Percentiles rank a stretch among this genome's conserved stretches.
Conservation (phyloP, 2,113 vertebrate species). For the Poeciliopsis turrubarensis region DNA sequence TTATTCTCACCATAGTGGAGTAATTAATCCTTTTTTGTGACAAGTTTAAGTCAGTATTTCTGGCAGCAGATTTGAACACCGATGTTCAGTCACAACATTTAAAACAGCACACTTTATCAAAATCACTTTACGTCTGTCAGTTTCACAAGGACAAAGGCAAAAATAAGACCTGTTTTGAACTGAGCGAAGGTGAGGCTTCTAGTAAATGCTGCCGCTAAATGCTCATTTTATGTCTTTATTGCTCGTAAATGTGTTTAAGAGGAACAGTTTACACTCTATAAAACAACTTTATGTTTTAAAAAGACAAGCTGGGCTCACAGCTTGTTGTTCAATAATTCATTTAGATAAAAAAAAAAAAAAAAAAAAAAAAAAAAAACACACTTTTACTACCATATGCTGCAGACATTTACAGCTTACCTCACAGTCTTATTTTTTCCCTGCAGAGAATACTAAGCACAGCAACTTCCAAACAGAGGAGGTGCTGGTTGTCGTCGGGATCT, state of each 20-base stretch:
- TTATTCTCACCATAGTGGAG: too few species aligned
- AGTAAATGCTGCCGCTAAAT: background rate
- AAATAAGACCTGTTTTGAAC: background rate
- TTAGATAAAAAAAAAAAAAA: background rate
- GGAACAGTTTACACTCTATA: background rate
- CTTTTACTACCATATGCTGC: background rate
- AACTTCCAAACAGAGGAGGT: constrained; percentile 11
- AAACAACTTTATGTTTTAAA: background rate
- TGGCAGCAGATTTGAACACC: too few species aligned
- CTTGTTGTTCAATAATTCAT: background rate
- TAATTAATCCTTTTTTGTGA: too few species aligned
- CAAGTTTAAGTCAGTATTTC: too few species aligned
- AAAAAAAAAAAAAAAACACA: background rate
- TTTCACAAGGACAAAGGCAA: background rate
- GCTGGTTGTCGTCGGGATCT: constrained; percentile 13
- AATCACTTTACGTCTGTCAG: background rate
- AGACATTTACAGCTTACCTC: constrained; percentile 24
- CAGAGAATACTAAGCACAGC: background rate
- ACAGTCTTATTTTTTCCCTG: constrained; percentile 5
- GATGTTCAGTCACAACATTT: too few species aligned
- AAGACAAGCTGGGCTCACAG: background rate
- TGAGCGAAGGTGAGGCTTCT: background rate
- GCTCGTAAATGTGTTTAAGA: background rate
- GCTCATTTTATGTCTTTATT: background rate
- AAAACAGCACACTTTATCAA: background rate